Conservation (phyloP, 92 coral and sea anemone species). For the Chrysogorgia sp. region DNA sequence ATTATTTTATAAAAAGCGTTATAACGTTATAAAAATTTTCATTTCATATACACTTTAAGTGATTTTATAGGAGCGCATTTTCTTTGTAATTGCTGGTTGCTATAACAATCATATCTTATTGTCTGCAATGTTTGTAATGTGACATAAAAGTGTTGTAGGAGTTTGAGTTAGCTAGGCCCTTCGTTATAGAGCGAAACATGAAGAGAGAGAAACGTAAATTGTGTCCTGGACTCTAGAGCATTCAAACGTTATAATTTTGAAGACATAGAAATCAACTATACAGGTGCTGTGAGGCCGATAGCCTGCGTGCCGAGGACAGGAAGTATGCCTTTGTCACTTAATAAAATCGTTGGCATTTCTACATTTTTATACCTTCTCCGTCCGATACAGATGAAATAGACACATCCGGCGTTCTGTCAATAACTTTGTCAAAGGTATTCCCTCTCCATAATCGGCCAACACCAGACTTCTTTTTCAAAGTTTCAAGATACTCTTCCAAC, state of each 20-base stretch:
- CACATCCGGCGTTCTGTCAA: conserved; percentile 94
- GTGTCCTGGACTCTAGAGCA: too few relatives aligned
- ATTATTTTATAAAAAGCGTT: too few relatives aligned
- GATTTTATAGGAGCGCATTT: not conserved
- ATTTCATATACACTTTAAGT: not conserved
- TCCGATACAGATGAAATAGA: conserved; percentile 81
- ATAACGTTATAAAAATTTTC: too few relatives aligned
- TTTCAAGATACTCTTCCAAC: conserved; percentile 75
- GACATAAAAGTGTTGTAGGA: too few relatives aligned
- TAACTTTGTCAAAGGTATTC: conserved; percentile 69
- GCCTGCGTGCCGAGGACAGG: too few relatives aligned
- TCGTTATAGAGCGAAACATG: too few relatives aligned
- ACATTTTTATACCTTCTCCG: conserved; percentile 50
- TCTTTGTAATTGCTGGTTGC: not conserved
- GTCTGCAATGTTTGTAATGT: too few relatives aligned
- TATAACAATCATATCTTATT: conserved; percentile 1
- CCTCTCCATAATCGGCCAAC: conserved; percentile 83
- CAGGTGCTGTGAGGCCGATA: too few relatives aligned
- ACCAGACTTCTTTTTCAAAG: conserved; percentile 87
- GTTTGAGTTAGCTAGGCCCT: too few relatives aligned
- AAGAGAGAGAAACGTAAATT: too few relatives aligned
- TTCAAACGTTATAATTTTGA: too few relatives aligned
- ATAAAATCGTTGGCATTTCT: not conserved
- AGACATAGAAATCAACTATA: too few relatives aligned
- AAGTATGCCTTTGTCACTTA: not conserved